Evolutionary conservation across 1,140 invertebrate species (phyloP).

Genomic region (Arion vulgaris): DNA sequence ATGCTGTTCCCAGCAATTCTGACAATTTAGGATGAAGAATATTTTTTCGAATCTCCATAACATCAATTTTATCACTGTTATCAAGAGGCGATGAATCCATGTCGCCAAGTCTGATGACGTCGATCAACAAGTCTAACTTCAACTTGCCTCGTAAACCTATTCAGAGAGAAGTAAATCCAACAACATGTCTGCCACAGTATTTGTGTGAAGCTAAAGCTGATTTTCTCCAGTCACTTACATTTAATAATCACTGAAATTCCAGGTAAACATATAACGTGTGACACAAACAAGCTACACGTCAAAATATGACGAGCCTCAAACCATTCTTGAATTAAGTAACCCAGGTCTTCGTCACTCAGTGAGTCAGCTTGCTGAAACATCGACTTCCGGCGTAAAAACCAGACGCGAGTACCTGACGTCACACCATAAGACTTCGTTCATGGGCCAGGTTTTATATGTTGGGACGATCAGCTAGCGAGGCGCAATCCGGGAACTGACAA

Average conservation of each 20-base stretch:
- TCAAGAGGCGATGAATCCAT: conserved; percentile 48
- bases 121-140: conserved; percentile 44
- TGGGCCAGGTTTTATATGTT: no score
- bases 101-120: conserved; percentile 57
- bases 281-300: neutral
- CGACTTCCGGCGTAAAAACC: conserved; percentile 35
- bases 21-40: conserved; percentile 42
- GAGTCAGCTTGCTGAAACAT: conserved; percentile 36
- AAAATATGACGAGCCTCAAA: no score
- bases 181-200: neutral
- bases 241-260: neutral
- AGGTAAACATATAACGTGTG: no score
- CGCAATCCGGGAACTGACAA: no score
- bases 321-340: no score
- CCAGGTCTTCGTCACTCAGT: conserved; percentile 44
- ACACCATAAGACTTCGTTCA: no score
- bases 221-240: neutral
- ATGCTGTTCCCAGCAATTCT: conserved; percentile 39
- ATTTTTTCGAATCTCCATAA: conserved; percentile 46
- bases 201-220: neutral
- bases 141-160: conserved; percentile 29
- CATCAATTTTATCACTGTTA: conserved; percentile 46
- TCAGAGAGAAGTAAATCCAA: neutral
- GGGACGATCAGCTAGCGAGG: no score
- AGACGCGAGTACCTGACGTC: conserved; percentile 43